A percentile compares a stretch with the other conserved stretches of the same genome.
Evolutionary conservation across 2,113 vertebrate genomes (phyloP).

Genomic region (Trematomus loennbergii): DNA sequence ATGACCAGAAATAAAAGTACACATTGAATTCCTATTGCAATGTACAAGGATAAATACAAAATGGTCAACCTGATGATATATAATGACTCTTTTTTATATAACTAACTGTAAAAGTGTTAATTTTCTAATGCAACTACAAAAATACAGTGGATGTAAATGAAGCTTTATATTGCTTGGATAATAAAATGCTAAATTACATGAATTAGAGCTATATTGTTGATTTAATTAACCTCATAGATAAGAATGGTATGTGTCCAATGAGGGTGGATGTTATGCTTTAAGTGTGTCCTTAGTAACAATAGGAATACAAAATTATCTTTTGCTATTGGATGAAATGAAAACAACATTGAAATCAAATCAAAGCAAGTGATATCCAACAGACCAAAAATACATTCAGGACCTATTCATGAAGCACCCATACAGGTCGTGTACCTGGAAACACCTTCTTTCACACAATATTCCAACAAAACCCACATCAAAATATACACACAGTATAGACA

Average conservation of each 20-base stretch:
- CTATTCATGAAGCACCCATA: slow-evolving; percentile 47
- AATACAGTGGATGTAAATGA: slow-evolving; percentile 22
- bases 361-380: slow-evolving; percentile 55
- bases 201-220: neutral
- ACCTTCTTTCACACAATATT: slow-evolving; percentile 41
- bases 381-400: slow-evolving; percentile 48
- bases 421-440: slow-evolving; percentile 34
- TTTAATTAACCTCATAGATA: slow-evolving; percentile 2
- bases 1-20: slow-evolving; percentile 52
- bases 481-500: slow-evolving; percentile 53
- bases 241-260: slow-evolving; percentile 46
- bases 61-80: slow-evolving; percentile 23
- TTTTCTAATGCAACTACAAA: slow-evolving; percentile 16
- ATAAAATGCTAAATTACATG: neutral
- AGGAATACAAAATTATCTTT: slow-evolving; percentile 69
- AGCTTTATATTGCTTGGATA: neutral
- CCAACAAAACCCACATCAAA: slow-evolving; percentile 54
- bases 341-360: slow-evolving; percentile 52
- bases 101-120: neutral
- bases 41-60: slow-evolving; percentile 15
- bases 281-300: slow-evolving; percentile 59
- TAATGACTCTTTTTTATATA: slow-evolving; percentile 14
- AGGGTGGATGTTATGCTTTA: slow-evolving; percentile 32
- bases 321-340: slow-evolving; percentile 66
- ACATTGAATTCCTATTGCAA: slow-evolving; percentile 77